A percentile compares a stretch with the other conserved stretches of the same genome.
These are phyloP conservation scores for Drosophila rellima DNA, from an alignment of 2,888 invertebrate species.

Conservation along the genomic window DNA sequence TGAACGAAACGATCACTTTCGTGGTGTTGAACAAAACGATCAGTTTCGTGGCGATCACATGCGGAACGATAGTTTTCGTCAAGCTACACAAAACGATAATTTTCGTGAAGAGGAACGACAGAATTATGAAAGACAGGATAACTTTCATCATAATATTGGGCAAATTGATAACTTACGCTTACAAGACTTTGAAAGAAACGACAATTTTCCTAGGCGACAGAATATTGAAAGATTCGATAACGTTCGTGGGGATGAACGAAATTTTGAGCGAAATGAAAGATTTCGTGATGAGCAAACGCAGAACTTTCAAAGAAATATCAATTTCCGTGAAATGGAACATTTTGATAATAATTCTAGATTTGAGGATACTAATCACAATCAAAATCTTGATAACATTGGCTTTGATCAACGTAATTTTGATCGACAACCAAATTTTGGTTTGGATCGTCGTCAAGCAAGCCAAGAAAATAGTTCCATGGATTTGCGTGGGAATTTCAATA, in stretches of 20 bases:
- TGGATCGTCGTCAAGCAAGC: conserved; percentile 3
- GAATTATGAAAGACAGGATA: no score
- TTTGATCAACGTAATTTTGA: conserved; percentile 6
- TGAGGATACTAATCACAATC: not conserved
- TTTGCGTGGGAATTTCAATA: conserved; percentile 5
- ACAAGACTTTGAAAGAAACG: not conserved
- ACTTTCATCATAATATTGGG: not conserved
- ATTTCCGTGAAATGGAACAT: not conserved
- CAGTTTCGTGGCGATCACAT: conserved; percentile 7
- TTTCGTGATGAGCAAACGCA: conserved; percentile 6
- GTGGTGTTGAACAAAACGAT: not conserved
- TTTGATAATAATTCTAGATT: conserved; percentile 2
- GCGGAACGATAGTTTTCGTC: not conserved
- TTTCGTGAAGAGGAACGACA: not conserved
- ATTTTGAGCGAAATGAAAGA: conserved; percentile 17
- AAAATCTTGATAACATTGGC: not conserved
- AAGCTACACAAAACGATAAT: not conserved
- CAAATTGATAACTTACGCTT: not conserved
- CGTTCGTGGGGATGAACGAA: not conserved
- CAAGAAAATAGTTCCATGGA: not conserved
- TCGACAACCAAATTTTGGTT: conserved; percentile 2
- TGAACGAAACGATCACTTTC: not conserved
- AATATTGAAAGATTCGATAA: not conserved
- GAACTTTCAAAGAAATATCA: not conserved
- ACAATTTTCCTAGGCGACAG: not conserved